Conservation (phyloP, 2,113 vertebrate species). For the Tiliqua scincoides region DNA sequence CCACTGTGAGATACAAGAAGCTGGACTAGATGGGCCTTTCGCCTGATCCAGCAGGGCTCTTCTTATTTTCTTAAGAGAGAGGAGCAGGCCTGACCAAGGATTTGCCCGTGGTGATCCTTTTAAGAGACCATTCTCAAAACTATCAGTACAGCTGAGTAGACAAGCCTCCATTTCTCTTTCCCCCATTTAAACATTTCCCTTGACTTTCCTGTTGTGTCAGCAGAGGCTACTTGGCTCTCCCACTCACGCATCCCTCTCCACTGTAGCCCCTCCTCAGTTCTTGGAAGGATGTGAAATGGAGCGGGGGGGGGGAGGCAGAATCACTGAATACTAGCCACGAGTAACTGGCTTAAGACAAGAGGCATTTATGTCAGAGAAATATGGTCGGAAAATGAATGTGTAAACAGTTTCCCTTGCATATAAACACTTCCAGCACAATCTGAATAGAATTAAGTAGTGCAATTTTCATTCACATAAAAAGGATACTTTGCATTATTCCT, state of each 20-base stretch:
- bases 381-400: not conserved
- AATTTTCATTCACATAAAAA: not conserved
- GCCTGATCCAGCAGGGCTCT: no score
- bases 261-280: no score
- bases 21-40: no score
- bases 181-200: not conserved
- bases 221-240: no score
- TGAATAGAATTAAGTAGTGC: not conserved
- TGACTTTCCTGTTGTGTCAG: no score
- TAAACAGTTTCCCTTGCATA: not conserved
- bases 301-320: no score
- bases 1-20: no score
- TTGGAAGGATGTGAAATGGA: no score
- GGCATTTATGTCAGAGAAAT: not conserved
- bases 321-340: no score
- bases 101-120: not conserved
- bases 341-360: not conserved
- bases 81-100: not conserved
- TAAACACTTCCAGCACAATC: not conserved
- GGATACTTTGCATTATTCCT: not conserved
- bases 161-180: not conserved
- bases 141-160: no score
- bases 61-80: no score
- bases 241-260: no score
- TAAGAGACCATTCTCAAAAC: not conserved